These are phyloP conservation scores for Stratiomys singularior DNA, from an alignment of 2,888 invertebrate genomes.

Conservation along the genomic window DNA sequence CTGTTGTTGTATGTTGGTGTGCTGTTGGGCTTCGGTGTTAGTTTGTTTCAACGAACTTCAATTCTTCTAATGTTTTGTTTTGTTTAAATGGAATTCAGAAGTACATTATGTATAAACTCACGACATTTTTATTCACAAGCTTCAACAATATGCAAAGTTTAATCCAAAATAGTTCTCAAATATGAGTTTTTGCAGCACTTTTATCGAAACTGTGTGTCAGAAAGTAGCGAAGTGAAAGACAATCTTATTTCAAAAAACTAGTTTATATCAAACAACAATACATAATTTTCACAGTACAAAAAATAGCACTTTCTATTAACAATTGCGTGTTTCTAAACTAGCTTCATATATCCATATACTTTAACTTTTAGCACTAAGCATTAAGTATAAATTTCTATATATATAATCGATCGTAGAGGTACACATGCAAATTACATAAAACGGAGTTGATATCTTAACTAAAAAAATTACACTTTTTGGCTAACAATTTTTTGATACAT, in stretches of 20 bases:
- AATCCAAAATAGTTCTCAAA: too few species aligned
- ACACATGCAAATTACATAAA: slow-evolving; percentile 16
- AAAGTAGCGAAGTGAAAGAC: too few species aligned
- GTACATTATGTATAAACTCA: too few species aligned
- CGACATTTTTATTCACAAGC: too few species aligned
- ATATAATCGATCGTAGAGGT: slow-evolving; percentile 6
- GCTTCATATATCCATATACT: slow-evolving; percentile 17
- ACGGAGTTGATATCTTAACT: background rate
- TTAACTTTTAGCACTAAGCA: slow-evolving; percentile 6
- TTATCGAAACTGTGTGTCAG: too few species aligned
- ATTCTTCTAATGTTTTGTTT: too few species aligned
- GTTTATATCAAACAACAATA: background rate
- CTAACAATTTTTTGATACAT: slow-evolving; percentile 32
- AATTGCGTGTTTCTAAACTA: slow-evolving; percentile 19
- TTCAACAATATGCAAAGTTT: too few species aligned
- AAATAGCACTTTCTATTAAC: slow-evolving; percentile 29
- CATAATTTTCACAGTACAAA: slow-evolving; percentile 12
- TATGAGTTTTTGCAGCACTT: too few species aligned
- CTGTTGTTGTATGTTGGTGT: too few species aligned
- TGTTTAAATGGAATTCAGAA: too few species aligned
- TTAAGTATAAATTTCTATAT: slow-evolving; percentile 33
- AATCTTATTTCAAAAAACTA: background rate
- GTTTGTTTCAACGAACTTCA: too few species aligned
- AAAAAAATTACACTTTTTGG: slow-evolving; percentile 39
- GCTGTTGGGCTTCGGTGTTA: too few species aligned